phyloP scores from a whole-genome alignment of 2,888 invertebrate species.

The Apoda limacodes region DNA sequence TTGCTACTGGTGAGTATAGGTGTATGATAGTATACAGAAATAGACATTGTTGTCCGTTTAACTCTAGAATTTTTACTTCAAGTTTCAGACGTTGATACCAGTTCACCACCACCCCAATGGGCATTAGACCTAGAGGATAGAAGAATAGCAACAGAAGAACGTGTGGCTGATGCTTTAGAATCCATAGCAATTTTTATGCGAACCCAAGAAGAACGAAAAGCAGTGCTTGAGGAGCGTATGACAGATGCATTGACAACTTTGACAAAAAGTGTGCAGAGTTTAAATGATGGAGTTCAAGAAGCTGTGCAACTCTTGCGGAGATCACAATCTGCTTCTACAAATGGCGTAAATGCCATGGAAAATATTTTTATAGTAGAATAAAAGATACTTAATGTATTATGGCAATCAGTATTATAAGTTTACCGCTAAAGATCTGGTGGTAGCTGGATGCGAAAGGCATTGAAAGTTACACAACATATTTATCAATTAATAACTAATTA shows the following conservation, averaged over 20 bases:
- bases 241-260: constrained; percentile 39
- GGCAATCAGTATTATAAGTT: neutral
- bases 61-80: too few species aligned
- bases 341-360: constrained; percentile 32
- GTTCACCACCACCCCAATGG: constrained; percentile 51
- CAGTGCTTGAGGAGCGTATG: constrained; percentile 37
- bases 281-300: constrained; percentile 43
- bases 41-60: too few species aligned
- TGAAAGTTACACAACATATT: too few species aligned
- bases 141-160: constrained; percentile 45
- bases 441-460: neutral
- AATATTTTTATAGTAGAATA: constrained; percentile 30
- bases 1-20: too few species aligned
- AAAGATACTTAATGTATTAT: constrained; percentile 2
- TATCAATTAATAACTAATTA: too few species aligned
- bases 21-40: too few species aligned
- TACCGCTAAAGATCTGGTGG: neutral
- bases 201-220: constrained; percentile 39
- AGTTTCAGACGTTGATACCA: constrained; percentile 32
- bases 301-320: constrained; percentile 36
- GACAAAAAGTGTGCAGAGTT: constrained; percentile 43
- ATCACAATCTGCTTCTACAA: constrained; percentile 26
- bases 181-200: constrained; percentile 41
- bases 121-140: constrained; percentile 49
- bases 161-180: constrained; percentile 46